Evolutionary conservation across 2,113 vertebrate species (phyloP).

Genomic region (Sorex fumeus): DNA sequence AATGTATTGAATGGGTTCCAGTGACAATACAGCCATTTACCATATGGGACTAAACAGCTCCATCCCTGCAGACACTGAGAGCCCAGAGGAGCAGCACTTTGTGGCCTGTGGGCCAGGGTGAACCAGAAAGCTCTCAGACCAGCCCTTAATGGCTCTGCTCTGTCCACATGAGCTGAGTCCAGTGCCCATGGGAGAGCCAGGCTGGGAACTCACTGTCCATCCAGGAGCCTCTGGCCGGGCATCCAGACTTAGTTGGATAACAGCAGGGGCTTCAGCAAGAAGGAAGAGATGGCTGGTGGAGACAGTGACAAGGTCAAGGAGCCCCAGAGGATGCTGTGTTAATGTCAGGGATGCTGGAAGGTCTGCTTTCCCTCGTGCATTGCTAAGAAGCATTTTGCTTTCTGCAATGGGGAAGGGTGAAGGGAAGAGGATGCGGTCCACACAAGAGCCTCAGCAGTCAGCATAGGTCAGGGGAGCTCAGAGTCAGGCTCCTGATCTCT

Average conservation of each 20-base stretch:
- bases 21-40: slow-evolving; percentile 67
- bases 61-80: slow-evolving; percentile 32
- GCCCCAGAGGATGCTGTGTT: slow-evolving; percentile 44
- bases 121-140: slow-evolving; percentile 78
- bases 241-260: slow-evolving; percentile 82
- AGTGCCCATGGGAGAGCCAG: slow-evolving; percentile 73
- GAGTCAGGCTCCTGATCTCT: too few species aligned
- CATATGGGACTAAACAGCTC: slow-evolving; percentile 62
- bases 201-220: slow-evolving; percentile 62
- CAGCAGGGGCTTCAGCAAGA: slow-evolving; percentile 72
- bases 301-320: slow-evolving; percentile 80
- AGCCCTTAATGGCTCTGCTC: slow-evolving; percentile 59
- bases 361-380: not conserved
- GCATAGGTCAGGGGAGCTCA: not conserved
- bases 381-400: slow-evolving; percentile 11
- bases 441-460: not conserved
- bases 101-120: slow-evolving; percentile 73
- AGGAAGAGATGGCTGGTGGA: slow-evolving; percentile 70
- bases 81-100: slow-evolving; percentile 61
- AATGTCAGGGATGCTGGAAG: not conserved
- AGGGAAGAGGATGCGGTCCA: not conserved
- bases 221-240: slow-evolving; percentile 67
- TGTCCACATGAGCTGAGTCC: slow-evolving; percentile 5
- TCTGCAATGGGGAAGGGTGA: not conserved
- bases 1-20: slow-evolving; percentile 68